Conservation (phyloP, 1,140 invertebrate species). For the Fopius arisanus region DNA sequence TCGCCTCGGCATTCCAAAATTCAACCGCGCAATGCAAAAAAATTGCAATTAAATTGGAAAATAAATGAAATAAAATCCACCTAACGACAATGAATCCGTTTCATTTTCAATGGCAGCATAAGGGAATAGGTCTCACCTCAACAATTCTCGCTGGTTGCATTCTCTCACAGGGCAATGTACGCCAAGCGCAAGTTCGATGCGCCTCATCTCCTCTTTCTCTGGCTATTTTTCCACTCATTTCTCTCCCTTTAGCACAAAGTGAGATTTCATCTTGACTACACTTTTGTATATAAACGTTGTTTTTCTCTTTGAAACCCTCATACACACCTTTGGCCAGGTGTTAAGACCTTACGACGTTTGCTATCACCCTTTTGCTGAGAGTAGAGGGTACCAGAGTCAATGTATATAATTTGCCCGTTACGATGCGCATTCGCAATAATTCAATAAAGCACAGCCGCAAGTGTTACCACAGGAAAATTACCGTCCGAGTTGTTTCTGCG, state of each 20-base stretch:
- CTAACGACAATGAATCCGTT: not conserved
- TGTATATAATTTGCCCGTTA: slow-evolving; percentile 11
- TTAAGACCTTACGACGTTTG: slow-evolving; percentile 7
- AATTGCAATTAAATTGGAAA: too few species aligned
- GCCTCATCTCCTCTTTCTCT: slow-evolving; percentile 9
- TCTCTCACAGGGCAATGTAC: not conserved
- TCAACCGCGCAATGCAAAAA: too few species aligned
- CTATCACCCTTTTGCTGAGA: not conserved
- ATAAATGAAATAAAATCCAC: slow-evolving; percentile 1
- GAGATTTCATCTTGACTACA: slow-evolving; percentile 13
- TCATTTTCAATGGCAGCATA: not conserved
- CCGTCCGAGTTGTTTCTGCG: not conserved
- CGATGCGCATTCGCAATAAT: slow-evolving; percentile 7
- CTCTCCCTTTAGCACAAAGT: not conserved
- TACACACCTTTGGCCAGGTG: not conserved
- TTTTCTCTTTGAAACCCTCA: not conserved
- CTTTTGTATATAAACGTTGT: not conserved
- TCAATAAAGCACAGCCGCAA: slow-evolving; percentile 16
- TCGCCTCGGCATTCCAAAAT: too few species aligned
- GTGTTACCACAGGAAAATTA: slow-evolving; percentile 15
- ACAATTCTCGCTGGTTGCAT: not conserved
- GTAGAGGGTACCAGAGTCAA: not conserved
- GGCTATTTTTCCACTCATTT: not conserved
- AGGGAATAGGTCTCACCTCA: slow-evolving; percentile 12
- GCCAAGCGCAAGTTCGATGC: slow-evolving; percentile 4